Evolutionary conservation across 2,888 invertebrate species (phyloP).

Genomic region (Gymnosoma rotundatum): DNA sequence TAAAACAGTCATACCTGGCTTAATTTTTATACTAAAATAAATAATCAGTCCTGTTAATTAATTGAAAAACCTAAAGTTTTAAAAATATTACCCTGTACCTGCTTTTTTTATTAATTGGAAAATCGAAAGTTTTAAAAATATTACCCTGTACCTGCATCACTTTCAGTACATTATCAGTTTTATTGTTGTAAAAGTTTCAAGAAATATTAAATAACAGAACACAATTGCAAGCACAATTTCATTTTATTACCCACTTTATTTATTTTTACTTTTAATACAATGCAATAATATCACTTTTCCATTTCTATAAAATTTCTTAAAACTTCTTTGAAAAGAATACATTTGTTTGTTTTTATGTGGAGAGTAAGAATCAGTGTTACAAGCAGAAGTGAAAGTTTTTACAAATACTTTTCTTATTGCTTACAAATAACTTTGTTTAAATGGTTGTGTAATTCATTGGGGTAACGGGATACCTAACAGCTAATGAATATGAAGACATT

Average conservation of each 20-base stretch:
- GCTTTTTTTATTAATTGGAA: too few relatives aligned
- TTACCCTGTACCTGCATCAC: neutral
- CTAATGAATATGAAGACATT: neutral
- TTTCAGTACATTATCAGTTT: neutral
- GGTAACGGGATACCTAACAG: neutral
- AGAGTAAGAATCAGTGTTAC: neutral
- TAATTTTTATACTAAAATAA: too few relatives aligned
- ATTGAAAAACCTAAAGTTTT: neutral
- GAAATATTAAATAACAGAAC: constrained; percentile 26
- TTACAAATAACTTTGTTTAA: constrained; percentile 27
- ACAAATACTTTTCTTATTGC: constrained; percentile 17
- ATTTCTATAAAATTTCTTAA: constrained; percentile 13
- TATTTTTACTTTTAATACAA: neutral
- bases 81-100: neutral
- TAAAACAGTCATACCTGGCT: too few relatives aligned
- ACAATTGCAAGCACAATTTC: constrained; percentile 51
- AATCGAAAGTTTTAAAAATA: neutral
- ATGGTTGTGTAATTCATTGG: constrained; percentile 20
- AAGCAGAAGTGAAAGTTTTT: constrained; percentile 7
- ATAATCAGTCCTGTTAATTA: too few relatives aligned
- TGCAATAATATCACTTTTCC: neutral
- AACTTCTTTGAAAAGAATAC: neutral
- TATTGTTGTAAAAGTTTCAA: constrained; percentile 32
- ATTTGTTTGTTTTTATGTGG: too few relatives aligned
- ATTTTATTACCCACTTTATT: constrained; percentile 13